Evolutionary conservation across 2,113 vertebrate species (phyloP), one percentile per base, ranked within the genome.

Genomic region (Choloepus hoffmanni): DNA sequence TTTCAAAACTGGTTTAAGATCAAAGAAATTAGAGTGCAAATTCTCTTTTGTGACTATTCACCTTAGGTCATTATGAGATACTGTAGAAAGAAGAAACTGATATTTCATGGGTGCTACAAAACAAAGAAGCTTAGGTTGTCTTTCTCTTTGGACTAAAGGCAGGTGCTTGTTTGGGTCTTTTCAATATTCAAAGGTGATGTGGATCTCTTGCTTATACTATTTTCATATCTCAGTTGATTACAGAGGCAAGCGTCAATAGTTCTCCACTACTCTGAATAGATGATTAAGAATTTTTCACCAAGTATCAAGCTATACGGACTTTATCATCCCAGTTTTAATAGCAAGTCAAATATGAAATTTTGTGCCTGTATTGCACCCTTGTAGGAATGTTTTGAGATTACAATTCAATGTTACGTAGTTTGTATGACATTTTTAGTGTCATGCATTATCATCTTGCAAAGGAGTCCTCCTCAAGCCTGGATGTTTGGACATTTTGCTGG

Each of bases 1-100:
- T 67, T 86, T 94, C 68, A 82, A 86, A 74, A 90, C 15, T 73
- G 76, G 68, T 9, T 81, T 63, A 84, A 72, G 63, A 78, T 40
- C 5, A 81, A 86, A 86, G 36, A 55, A 45, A 60, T 65, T 16
- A 33, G 40, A 16, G 19, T 79, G 3, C 73, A 79, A 48, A 40
- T 74, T 72, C 73, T 58, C 19, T 30, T 85, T 30, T 74, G 26
- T 43, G 15, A 86, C n/a, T 68, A n/a, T 50, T 72, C 8, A 79
- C 28, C 5, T 89, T 70, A 60, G 26, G 40, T 60, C 24, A 73
- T 70, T 21, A 85, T 30, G 28, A 86, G 9, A 65, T 76, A 79
- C 90, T 82, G 73, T 28, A 89, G 16, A 78, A 77, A 58, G 82
- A 62, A 70, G 53, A 82, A 95, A 82, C 7, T n/a, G 36, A 23